Base-by-base conservation (phyloP, 37 sponge, comb jelly and placozoan species). In the Ephydatia muelleri region DNA sequence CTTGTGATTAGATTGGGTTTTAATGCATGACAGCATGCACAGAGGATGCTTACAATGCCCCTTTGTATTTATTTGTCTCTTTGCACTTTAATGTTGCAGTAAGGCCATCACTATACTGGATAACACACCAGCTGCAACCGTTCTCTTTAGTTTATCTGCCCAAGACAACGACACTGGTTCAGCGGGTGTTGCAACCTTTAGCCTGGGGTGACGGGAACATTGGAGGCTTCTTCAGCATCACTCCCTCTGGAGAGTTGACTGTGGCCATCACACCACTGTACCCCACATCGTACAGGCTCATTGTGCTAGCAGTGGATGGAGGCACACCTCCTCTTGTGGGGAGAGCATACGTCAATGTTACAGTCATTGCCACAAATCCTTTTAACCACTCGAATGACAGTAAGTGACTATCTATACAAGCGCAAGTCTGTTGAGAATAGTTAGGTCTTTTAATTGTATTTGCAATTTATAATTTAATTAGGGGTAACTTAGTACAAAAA, bases 181-280 rank as follows among this genome's bases (percentile, higher is more conserved):
- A 47, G 85, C 72, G 36, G 92, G 92, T 14, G 38, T 22, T 0
- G 65, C 84, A 1, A 22, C 49, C 27, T 92, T 81, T 32, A 36
- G 82, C 75, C 80, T 92, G 68, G n/a, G 65, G 79, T 43, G 65
- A 48, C 35, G 92, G 92, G 12, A 92, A 88, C 68, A 38, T 68
- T 21, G 81, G 76, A 1, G 78, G 74, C 0, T 88, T 82, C 78
- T 92, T 92, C 57, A 19, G 3, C 23, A 83, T 87, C 30, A 30
- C 49, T 13, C 47, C 35, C 12, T 69, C 47, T 65, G 76, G 77
- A 12, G 76, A 68, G 13, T 81, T 80, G 27, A 71, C 28, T 0
- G 83, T 83, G 21, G 70, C 35, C 3, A 12, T 12, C 3, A 31
- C 85, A 13, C 84, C 90, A 31, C 30, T 89, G 3, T 31, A 49